These are phyloP conservation scores for Drosophila dives DNA, from an alignment of 2,888 invertebrate species.

Conservation along the genomic window DNA sequence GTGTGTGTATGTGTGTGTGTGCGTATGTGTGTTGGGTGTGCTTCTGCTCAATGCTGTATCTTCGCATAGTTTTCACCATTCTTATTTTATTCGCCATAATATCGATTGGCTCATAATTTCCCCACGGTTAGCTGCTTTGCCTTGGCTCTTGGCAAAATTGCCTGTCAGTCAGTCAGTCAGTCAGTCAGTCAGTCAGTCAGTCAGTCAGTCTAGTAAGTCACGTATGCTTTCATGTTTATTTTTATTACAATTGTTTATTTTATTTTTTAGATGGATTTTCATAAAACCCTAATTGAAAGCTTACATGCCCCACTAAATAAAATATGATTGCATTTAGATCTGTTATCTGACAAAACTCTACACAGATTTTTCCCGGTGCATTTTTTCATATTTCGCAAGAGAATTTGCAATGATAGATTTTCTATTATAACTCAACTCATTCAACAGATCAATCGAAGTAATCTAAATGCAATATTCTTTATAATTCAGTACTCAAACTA, in stretches of 20 bases:
- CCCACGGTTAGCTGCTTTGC: constrained; percentile 48
- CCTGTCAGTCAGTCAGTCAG: constrained; percentile 31
- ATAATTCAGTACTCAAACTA: background rate
- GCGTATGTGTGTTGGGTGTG: constrained; percentile 32
- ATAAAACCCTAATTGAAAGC: background rate
- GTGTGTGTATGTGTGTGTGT: constrained; percentile 29
- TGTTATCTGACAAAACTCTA: background rate
- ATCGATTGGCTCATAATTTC: constrained; percentile 61
- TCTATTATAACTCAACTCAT: background rate
- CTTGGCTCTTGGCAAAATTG: constrained; percentile 43
- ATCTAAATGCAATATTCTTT: background rate
- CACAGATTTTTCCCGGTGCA: background rate
- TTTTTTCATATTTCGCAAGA: background rate
- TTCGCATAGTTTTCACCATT: constrained; percentile 40
- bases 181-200: constrained; percentile 36
- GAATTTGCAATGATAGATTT: no score
- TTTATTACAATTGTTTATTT: background rate
- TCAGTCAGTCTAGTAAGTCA: constrained; percentile 5
- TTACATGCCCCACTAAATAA: background rate
- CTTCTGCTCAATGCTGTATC: constrained; percentile 33
- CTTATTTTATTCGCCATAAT: constrained; percentile 23
- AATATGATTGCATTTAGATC: background rate
- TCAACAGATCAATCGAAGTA: background rate
- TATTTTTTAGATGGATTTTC: background rate
- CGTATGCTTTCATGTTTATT: background rate